These are phyloP conservation scores for Xiphorhynchus erythropygius DNA, from an alignment of 2,797 vertebrate species.

Conservation along the genomic window DNA sequence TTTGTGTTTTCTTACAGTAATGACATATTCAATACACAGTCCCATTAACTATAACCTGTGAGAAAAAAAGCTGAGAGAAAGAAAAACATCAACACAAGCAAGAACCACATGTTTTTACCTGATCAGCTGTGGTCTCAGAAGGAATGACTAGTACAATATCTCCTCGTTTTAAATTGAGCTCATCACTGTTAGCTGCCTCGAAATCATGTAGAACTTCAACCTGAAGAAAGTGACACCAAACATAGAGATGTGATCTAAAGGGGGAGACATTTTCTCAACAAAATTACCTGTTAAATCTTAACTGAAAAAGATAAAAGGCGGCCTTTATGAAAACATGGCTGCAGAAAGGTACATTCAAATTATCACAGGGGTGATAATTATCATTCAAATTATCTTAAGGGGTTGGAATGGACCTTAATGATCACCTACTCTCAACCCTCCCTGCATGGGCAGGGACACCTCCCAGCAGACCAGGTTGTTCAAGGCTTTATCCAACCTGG, in stretches of 20 bases:
- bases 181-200: slow-evolving; percentile 93
- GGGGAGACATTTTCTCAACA: background rate
- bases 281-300: background rate
- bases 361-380: too few relatives aligned
- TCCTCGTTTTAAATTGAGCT: slow-evolving; percentile 89
- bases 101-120: slow-evolving; percentile 77
- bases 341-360: background rate
- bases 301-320: background rate
- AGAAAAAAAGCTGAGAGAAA: background rate
- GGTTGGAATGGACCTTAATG: background rate
- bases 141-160: slow-evolving; percentile 91
- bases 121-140: slow-evolving; percentile 87
- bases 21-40: background rate
- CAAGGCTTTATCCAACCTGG: background rate
- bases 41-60: background rate
- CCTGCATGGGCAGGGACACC: background rate
- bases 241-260: background rate
- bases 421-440: background rate
- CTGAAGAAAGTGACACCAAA: slow-evolving; percentile 69
- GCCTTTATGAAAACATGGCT: background rate
- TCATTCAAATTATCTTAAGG: too few relatives aligned
- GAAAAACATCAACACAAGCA: background rate
- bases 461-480: background rate
- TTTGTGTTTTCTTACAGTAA: background rate
- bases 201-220: slow-evolving; percentile 95